Evolutionary conservation across 2,888 invertebrate genomes (phyloP), one percentile per base, ranked within the genome.

Genomic region (Sussaba pulchella): DNA sequence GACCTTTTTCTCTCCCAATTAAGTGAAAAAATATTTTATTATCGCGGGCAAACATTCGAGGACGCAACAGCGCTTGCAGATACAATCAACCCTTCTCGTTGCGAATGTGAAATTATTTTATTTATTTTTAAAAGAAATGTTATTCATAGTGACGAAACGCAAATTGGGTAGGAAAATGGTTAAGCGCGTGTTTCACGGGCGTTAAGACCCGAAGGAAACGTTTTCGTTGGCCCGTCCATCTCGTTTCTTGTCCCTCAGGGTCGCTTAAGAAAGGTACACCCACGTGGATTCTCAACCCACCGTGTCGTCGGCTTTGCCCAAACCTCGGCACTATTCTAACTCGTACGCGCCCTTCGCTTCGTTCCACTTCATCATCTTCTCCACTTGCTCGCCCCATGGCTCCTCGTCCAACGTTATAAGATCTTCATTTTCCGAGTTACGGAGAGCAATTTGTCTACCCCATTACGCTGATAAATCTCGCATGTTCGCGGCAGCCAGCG

Each of bases 141-240:
- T 45, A 24, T 31, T 6, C 2, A 26, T 77, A 8, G 57, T 47
- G 52, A 43, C 61, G 66, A 69, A 52, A 41, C 69, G 78, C 77
- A 83, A 87, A 82, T 85, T 78, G 83, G 83, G 82, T 82, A 84
- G 85, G 80, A 82, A 85, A 84, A 82, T 82, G 73, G 74, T 81
- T 83, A 50, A 43, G 39, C 73, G 72, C 31, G 14, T 67, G 14
- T n/a, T 50, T 57, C n/a, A 43, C 17, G 24, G 21, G 17, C 43
- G 57, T 19, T 21, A 26, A 36, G 31, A 45, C 24, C 36, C 24
- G 19, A 61, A 9, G 41, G 10, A 61, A 61, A n/a, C 39, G 19
- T 36, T 47, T 47, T 52, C 50, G 19, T 41, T 41, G 26, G 12
- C 57, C 43, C 43, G 21, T 10, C 43, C 54, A 24, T 26, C 43